phyloP scores from a whole-genome alignment of 2,113 vertebrate species.

The Poicephalus meyeri region DNA sequence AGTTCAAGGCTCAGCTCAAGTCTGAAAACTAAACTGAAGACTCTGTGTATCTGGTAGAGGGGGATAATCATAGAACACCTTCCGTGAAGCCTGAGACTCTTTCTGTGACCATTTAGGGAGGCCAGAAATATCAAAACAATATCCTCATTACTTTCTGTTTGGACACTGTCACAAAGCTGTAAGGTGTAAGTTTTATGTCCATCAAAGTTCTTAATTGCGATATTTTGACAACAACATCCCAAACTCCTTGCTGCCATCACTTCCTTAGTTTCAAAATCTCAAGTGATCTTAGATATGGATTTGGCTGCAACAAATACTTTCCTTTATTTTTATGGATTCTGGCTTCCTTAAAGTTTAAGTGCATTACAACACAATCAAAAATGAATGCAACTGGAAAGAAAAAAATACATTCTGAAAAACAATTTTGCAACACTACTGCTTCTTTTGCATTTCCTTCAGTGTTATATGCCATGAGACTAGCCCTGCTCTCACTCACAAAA shows the following conservation, averaged over 20 bases:
- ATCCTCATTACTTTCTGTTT: not conserved
- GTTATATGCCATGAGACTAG: not conserved
- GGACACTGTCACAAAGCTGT: not conserved
- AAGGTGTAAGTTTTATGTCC: not conserved
- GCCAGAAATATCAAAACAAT: not conserved
- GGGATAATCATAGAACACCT: not conserved
- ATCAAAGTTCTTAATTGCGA: not conserved
- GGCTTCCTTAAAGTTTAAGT: not conserved
- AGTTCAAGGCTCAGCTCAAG: not conserved
- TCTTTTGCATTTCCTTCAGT: not conserved
- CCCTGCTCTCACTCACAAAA: not conserved
- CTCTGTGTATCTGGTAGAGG: not conserved
- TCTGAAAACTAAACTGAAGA: not conserved
- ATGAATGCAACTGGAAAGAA: not conserved
- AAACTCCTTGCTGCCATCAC: not conserved
- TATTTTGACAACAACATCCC: not conserved
- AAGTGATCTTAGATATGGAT: not conserved
- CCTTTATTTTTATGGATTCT: not conserved
- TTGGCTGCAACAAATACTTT: not conserved
- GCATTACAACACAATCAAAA: not conserved
- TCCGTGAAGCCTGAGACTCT: not conserved
- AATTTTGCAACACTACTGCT: not conserved
- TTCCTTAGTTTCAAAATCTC: not conserved
- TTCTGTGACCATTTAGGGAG: not conserved
- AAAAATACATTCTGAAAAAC: not conserved